These are phyloP conservation scores for Proctacanthus coquilletti DNA, from an alignment of 1,140 invertebrate genomes.

Conservation along the genomic window DNA sequence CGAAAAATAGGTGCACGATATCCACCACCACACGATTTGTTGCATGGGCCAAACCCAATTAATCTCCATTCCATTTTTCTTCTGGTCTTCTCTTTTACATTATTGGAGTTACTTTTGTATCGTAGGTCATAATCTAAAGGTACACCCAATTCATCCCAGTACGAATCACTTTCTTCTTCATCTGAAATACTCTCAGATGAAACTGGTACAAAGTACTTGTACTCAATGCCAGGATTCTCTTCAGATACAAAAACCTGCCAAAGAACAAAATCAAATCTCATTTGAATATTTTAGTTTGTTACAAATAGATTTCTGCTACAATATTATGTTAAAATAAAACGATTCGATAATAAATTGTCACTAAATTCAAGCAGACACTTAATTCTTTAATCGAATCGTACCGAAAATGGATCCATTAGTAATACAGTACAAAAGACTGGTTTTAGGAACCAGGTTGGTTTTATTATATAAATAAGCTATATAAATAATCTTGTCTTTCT, in stretches of 20 bases:
- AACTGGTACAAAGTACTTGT: conserved; percentile 57
- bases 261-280: too few relatives aligned
- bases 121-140: conserved; percentile 7
- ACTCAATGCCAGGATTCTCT: conserved; percentile 63
- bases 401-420: too few relatives aligned
- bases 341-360: neutral
- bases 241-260: conserved; percentile 55
- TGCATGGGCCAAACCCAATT: conserved; percentile 58
- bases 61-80: conserved; percentile 57
- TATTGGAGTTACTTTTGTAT: neutral
- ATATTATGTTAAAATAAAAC: neutral
- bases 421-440: too few relatives aligned
- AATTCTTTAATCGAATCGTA: too few relatives aligned
- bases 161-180: conserved; percentile 11
- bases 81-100: conserved; percentile 33
- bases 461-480: too few relatives aligned
- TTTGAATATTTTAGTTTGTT: too few relatives aligned
- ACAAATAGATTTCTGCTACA: too few relatives aligned
- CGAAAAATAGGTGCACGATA: conserved; percentile 43
- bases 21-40: conserved; percentile 65
- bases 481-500: too few relatives aligned
- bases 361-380: too few relatives aligned
- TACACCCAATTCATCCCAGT: conserved; percentile 14
- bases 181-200: conserved; percentile 21
- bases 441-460: too few relatives aligned